These are phyloP conservation scores for Leucophenga varia DNA, from an alignment of 1,140 invertebrate species.

Conservation along the genomic window DNA sequence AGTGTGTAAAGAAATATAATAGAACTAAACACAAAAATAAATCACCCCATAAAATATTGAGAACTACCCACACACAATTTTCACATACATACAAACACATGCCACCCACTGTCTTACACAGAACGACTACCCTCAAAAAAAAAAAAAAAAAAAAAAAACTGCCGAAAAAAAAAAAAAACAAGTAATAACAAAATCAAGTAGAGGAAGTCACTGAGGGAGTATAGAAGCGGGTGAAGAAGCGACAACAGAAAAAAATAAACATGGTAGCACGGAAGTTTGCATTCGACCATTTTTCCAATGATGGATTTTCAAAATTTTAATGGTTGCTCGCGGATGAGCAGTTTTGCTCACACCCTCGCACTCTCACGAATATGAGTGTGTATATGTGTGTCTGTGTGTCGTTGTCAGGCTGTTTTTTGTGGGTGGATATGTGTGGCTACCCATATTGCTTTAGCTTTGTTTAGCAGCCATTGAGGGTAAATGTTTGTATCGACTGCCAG, in stretches of 20 bases:
- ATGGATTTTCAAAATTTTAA: conserved; percentile 57
- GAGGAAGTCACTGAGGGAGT: no score
- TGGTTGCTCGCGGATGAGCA: conserved; percentile 52
- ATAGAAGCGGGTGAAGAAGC: conserved; percentile 1
- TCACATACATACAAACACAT: no score
- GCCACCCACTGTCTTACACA: no score
- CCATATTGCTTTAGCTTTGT: conserved; percentile 23
- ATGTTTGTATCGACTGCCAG: conserved; percentile 1
- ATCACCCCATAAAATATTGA: no score
- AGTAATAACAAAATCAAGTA: no score
- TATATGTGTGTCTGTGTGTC: conserved; percentile 13
- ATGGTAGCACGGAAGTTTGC: conserved; percentile 43
- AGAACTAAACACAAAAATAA: no score
- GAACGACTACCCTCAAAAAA: no score
- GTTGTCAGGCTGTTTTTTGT: conserved; percentile 38
- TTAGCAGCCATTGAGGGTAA: conserved; percentile 51
- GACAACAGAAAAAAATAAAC: conserved; percentile 24
- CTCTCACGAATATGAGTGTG: conserved; percentile 9
- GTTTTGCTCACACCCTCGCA: no score
- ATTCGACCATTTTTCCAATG: conserved; percentile 55
- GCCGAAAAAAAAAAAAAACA: no score
- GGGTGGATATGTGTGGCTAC: conserved; percentile 20
- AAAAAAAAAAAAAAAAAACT: no score
- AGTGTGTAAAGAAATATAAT: no score
- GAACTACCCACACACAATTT: no score